Conservation (phyloP, 2,113 vertebrate genomes). For the Epinephelus moara region DNA sequence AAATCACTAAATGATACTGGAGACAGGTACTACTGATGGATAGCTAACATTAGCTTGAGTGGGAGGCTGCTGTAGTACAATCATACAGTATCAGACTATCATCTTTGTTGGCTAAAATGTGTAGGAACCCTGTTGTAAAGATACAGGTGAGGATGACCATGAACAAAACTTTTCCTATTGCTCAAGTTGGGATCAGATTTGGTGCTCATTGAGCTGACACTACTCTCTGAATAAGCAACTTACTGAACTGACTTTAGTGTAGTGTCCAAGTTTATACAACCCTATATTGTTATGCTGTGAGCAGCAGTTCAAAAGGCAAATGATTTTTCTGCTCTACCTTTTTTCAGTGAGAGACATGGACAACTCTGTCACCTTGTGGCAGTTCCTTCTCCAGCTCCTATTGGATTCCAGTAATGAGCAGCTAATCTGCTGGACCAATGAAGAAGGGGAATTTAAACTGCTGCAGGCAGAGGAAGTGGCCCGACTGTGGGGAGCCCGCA, state of each 20-base stretch:
- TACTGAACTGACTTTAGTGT: background rate
- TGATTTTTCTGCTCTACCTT: background rate
- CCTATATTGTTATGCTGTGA: background rate
- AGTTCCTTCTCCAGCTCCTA: constrained; percentile 98
- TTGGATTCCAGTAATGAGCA: constrained; percentile 92
- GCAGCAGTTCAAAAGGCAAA: background rate
- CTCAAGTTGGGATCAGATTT: background rate
- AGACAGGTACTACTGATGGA: no score
- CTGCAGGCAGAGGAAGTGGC: constrained; percentile 98
- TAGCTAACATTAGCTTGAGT: no score
- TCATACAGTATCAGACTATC: no score
- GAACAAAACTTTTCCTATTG: background rate
- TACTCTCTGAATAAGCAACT: no score
- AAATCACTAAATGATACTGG: no score
- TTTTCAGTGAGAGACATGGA: constrained; percentile 90
- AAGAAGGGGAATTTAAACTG: constrained; percentile 97
- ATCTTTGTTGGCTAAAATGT: no score
- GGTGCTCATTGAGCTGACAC: background rate
- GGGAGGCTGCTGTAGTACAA: no score
- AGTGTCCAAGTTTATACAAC: background rate
- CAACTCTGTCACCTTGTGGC: constrained; percentile 98
- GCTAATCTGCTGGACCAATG: constrained; percentile 97
- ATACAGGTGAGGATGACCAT: background rate
- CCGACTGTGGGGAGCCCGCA: constrained; percentile 96
- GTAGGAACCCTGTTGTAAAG: background rate